Conservation (phyloP, 2,797 vertebrate genomes). For the Hemibagrus guttatus region DNA sequence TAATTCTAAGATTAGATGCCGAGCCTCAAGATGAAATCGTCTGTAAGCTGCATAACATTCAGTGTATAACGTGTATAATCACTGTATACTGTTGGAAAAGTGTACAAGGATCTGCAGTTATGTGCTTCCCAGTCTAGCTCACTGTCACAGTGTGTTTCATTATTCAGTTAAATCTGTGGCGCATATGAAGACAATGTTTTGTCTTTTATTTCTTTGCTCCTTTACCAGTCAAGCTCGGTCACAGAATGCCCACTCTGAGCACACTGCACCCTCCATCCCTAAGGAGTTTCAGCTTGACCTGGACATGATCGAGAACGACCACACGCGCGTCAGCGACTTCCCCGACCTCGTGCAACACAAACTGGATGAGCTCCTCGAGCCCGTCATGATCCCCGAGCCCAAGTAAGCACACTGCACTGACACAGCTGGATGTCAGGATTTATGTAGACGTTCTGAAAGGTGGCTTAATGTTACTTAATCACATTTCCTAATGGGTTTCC, state of each 20-base stretch:
- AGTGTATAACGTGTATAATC: not conserved
- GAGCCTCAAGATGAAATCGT: not conserved
- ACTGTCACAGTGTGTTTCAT: not conserved
- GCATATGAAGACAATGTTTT: not conserved
- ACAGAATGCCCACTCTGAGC: slow-evolving; percentile 83
- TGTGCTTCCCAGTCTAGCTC: not conserved
- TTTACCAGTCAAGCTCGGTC: slow-evolving; percentile 85
- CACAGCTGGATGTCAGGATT: not conserved
- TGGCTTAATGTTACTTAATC: not conserved
- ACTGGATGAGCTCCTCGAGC: slow-evolving; percentile 95
- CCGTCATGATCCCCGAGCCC: slow-evolving; percentile 92
- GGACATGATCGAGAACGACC: slow-evolving; percentile 96
- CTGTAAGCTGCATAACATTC: not conserved
- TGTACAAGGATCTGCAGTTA: slow-evolving; percentile 19
- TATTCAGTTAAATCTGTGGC: not conserved
- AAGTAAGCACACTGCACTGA: slow-evolving; percentile 77
- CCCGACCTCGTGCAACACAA: slow-evolving; percentile 97
- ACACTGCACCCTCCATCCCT: slow-evolving; percentile 81
- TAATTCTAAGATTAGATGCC: not conserved
- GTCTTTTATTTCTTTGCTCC: not conserved
- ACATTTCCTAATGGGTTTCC: not conserved
- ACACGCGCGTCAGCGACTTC: slow-evolving; percentile 85
- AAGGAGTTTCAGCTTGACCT: slow-evolving; percentile 96
- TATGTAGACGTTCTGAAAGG: not conserved
- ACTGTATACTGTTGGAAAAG: slow-evolving; percentile 17